Evolutionary conservation across 2,113 vertebrate species (phyloP), one percentile per base, ranked within the genome.

Genomic region (Tyrannus savana): DNA sequence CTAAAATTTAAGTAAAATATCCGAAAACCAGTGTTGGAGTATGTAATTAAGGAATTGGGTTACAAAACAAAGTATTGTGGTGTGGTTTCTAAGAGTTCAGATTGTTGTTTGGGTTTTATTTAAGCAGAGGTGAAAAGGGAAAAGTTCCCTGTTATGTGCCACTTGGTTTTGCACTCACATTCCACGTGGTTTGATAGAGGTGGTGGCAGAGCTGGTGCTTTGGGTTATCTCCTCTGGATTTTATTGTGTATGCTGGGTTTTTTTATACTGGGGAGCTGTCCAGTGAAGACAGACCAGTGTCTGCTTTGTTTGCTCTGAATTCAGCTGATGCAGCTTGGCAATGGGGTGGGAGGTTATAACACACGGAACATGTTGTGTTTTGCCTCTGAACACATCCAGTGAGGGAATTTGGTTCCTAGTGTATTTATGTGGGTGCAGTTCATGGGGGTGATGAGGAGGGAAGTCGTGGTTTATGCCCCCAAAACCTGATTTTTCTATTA

Each of bases 181-280:
- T 95, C 46, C 47, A 8, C 0, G 0, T 27, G 47, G n/a, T 39
- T 74, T 53, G 46, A 6, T 21, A 27, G 53, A 66, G 35, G 4
- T 14, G 4, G 19, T 8, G 10, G 72, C 39, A n/a, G 55, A 67
- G 30, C 30, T 63, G 52, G 25, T 78, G 59, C n/a, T 87, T 59
- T 87, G 62, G 42, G 3, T 81, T 59, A 16, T 6, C 31, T 75
- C 17, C 74, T 72, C 19, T 74, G 67, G 42, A 7, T 83, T 79
- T 73, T 14, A 55, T 46, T 42, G 18, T 35, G 0, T 7, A 1
- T 12, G 1, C 50, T 80, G 55, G 14, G 1, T 0, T 10, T 37
- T 77, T 78, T 72, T 24, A 2, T 44, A 0, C 0, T 16, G 59
- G 6, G 72, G 55, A 89, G 18, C 76, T 66, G 33, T 62, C 50